Conservation (phyloP, 1,140 invertebrate species). For the Agrilus planipennis region DNA sequence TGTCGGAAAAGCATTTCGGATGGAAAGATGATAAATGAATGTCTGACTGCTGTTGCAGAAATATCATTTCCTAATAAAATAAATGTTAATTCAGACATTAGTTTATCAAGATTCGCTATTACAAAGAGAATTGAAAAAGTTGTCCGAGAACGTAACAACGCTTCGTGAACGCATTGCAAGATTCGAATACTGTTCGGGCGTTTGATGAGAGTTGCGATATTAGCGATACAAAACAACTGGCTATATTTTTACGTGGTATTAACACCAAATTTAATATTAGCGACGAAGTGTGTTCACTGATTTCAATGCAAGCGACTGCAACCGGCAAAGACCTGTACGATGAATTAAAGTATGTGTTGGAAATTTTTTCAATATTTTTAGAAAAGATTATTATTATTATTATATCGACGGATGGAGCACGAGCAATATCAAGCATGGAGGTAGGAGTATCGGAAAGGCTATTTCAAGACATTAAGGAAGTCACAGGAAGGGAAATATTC, state of each 20-base stretch:
- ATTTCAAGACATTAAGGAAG: constrained; percentile 20
- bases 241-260: constrained; percentile 24
- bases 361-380: constrained; percentile 16
- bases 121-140: constrained; percentile 1
- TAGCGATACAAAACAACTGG: constrained; percentile 16
- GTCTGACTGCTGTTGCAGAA: constrained; percentile 23
- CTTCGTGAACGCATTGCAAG: constrained; percentile 12
- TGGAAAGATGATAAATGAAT: constrained; percentile 27
- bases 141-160: constrained; percentile 14
- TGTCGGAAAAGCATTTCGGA: constrained; percentile 17
- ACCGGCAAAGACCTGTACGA: constrained; percentile 21
- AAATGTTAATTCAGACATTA: constrained; percentile 14
- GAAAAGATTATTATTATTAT: constrained; percentile 19
- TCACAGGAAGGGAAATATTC: constrained; percentile 22
- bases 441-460: constrained; percentile 23
- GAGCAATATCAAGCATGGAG: constrained; percentile 20
- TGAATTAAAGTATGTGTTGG: constrained; percentile 15
- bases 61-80: constrained; percentile 22
- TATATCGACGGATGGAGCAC: constrained; percentile 25
- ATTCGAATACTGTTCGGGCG: constrained; percentile 10
- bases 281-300: constrained; percentile 21
- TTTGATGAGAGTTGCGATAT: constrained; percentile 23
- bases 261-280: constrained; percentile 23
- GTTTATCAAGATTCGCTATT: constrained; percentile 9
- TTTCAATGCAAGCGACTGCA: constrained; percentile 22